A percentile compares a stretch with the other conserved stretches of the same genome.
Evolutionary conservation across 2,888 invertebrate genomes (phyloP).

Genomic region (Geotrupes spiniger): DNA sequence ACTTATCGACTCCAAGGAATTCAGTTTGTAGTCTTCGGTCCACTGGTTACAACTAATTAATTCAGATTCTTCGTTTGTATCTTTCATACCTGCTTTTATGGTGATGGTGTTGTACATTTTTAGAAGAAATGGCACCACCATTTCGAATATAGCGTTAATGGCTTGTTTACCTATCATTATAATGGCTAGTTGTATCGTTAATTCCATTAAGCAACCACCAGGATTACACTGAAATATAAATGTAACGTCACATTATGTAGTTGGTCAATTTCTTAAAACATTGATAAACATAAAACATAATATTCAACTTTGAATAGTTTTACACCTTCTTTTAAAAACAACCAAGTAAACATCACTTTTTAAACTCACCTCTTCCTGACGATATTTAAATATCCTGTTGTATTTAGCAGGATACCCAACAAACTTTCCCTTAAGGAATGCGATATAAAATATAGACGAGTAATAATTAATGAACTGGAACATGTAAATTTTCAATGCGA

Average conservation of each 20-base stretch:
- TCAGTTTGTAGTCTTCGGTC: constrained; percentile 71
- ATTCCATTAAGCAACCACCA: constrained; percentile 81
- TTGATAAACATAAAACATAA: neutral
- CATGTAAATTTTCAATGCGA: constrained; percentile 82
- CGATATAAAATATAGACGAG: constrained; percentile 83
- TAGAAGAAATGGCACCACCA: constrained; percentile 63
- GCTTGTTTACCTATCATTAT: constrained; percentile 87
- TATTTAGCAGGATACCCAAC: constrained; percentile 76
- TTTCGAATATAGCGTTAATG: constrained; percentile 73
- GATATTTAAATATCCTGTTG: constrained; percentile 65
- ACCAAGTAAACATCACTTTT: too few relatives aligned
- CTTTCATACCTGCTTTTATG: constrained; percentile 52
- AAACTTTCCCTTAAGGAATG: constrained; percentile 74
- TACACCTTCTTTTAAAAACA: too few relatives aligned
- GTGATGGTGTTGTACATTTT: constrained; percentile 56
- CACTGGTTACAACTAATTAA: constrained; percentile 62
- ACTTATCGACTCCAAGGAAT: constrained; percentile 62
- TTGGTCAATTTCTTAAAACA: constrained; percentile 3
- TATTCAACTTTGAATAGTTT: constrained; percentile 9
- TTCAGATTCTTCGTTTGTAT: constrained; percentile 46
- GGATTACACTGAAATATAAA: constrained; percentile 64
- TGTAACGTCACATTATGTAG: neutral
- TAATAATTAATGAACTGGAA: constrained; percentile 90
- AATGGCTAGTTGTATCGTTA: constrained; percentile 80
- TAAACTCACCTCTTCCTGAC: constrained; percentile 71